A percentile compares a stretch with the other conserved stretches of the same genome.
Evolutionary conservation across 1,140 invertebrate species (phyloP).

Genomic region (Daktulosphaira vitifoliae): DNA sequence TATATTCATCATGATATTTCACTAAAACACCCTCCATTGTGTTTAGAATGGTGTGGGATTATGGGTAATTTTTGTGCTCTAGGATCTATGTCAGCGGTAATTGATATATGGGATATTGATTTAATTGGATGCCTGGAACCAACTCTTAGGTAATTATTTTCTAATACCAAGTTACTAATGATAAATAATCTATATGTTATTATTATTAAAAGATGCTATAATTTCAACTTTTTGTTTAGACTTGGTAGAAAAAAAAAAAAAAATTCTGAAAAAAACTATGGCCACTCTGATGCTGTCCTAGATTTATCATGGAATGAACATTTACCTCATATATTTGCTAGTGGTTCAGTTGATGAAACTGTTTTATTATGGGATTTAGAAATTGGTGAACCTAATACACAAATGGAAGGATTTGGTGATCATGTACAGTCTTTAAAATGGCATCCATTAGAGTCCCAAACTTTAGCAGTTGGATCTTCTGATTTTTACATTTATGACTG

Average conservation of each 20-base stretch:
- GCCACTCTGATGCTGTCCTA: slow-evolving; percentile 85
- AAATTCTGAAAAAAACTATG: slow-evolving; percentile 46
- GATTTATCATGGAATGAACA: slow-evolving; percentile 83
- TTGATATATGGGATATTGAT: slow-evolving; percentile 92
- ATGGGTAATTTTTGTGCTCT: slow-evolving; percentile 81
- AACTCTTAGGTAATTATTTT: slow-evolving; percentile 41
- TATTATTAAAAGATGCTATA: too few relatives aligned
- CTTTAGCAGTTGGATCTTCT: slow-evolving; percentile 65
- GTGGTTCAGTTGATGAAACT: slow-evolving; percentile 81
- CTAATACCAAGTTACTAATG: background rate
- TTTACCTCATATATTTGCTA: slow-evolving; percentile 74
- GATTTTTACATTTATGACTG: slow-evolving; percentile 71
- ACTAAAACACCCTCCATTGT: slow-evolving; percentile 77
- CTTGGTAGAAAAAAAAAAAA: slow-evolving; percentile 67
- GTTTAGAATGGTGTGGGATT: slow-evolving; percentile 85
- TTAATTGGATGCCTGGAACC: slow-evolving; percentile 83
- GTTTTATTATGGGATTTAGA: slow-evolving; percentile 91
- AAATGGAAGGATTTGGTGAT: slow-evolving; percentile 64
- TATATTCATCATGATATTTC: slow-evolving; percentile 91
- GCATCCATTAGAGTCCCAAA: slow-evolving; percentile 74
- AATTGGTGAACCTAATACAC: slow-evolving; percentile 60
- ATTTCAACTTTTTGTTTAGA: slow-evolving; percentile 46
- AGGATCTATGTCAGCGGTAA: slow-evolving; percentile 82
- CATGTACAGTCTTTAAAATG: slow-evolving; percentile 79
- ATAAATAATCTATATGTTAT: background rate